A percentile compares a stretch with the other conserved stretches of the same genome.
Conservation (phyloP, 2,888 invertebrate genomes). For the Zygaena filipendulae region DNA sequence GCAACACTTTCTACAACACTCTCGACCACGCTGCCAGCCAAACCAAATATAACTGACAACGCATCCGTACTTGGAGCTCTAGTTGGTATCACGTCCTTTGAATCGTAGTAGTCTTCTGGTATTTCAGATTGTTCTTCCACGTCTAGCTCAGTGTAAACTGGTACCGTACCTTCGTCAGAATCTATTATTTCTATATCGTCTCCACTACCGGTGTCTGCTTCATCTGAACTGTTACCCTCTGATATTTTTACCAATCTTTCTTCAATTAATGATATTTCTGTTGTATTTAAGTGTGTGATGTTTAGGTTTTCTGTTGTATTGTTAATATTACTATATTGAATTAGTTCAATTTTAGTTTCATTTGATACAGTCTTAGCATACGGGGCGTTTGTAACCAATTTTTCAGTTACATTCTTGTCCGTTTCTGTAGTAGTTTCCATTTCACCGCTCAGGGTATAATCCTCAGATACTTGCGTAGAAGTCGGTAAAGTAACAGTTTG, state of each 20-base stretch:
- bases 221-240: constrained; percentile 2
- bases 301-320: constrained; percentile 7
- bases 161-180: constrained; percentile 30
- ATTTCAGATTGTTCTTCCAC: constrained; percentile 36
- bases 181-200: constrained; percentile 22
- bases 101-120: constrained; percentile 57
- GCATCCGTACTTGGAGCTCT: constrained; percentile 51
- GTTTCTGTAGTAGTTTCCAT: constrained; percentile 19
- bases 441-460: constrained; percentile 21
- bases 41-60: constrained; percentile 49
- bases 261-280: constrained; percentile 7
- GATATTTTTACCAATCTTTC: no score
- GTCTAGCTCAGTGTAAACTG: constrained; percentile 46
- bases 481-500: constrained; percentile 37
- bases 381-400: constrained; percentile 1
- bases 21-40: constrained; percentile 57
- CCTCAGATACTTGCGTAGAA: constrained; percentile 29
- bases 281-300: not conserved
- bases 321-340: no score
- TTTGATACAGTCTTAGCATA: no score
- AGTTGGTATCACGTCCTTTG: constrained; percentile 50
- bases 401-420: constrained; percentile 14
- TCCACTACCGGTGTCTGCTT: constrained; percentile 2
- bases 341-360: no score
- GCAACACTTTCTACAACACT: constrained; percentile 55